Conservation (phyloP, 2,888 invertebrate species). For the Thecophora atra region DNA sequence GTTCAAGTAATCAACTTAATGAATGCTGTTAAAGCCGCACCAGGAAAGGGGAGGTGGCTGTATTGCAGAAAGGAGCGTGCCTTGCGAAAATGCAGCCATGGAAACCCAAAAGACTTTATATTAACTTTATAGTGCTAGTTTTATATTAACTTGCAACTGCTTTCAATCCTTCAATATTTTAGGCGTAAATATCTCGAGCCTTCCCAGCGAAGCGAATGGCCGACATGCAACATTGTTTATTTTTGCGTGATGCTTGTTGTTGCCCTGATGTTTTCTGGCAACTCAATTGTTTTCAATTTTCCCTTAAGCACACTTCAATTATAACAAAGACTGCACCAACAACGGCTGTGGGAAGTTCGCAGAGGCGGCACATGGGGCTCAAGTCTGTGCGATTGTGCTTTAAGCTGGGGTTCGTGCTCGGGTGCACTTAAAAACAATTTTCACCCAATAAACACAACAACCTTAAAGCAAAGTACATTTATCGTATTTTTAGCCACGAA, state of each 20-base stretch:
- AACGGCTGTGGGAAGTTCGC: neutral
- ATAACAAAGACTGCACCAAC: constrained; percentile 40
- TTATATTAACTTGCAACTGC: neutral
- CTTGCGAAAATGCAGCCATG: neutral
- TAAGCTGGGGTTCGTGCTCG: constrained; percentile 42
- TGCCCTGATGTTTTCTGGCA: constrained; percentile 20
- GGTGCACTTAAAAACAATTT: constrained; percentile 47
- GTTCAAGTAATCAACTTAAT: constrained; percentile 31
- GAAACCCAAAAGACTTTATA: neutral
- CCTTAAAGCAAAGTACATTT: constrained; percentile 24
- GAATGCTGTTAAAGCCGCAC: constrained; percentile 21
- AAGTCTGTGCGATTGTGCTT: neutral
- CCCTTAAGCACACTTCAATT: constrained; percentile 42
- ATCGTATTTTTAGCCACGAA: constrained; percentile 5
- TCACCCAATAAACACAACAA: constrained; percentile 45
- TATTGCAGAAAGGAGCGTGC: neutral
- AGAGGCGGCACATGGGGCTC: neutral
- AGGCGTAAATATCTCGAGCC: neutral
- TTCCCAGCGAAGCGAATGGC: neutral
- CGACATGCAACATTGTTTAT: neutral
- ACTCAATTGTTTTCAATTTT: constrained; percentile 44
- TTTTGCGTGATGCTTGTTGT: constrained; percentile 31
- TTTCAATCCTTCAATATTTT: neutral
- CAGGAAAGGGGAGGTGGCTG: neutral
- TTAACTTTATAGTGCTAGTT: too few species aligned